Percentiles rank a stretch among this genome's conserved stretches.
Evolutionary conservation across 2,797 vertebrate genomes (phyloP).

Genomic region (Rhadinocentrus ornatus): DNA sequence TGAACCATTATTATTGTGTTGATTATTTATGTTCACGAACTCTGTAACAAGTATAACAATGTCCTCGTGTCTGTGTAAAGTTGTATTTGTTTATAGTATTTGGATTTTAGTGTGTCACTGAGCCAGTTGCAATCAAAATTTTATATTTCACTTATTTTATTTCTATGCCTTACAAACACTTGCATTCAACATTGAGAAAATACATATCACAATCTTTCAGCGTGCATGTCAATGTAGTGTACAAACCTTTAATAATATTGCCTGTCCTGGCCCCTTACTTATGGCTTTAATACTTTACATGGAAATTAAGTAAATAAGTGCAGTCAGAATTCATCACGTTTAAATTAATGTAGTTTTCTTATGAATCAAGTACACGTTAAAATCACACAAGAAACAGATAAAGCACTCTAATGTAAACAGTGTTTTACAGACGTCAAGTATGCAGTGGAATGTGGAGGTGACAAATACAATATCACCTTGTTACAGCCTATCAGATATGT

Average conservation of each 20-base stretch:
- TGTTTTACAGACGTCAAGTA: constrained; percentile 66
- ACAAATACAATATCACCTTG: constrained; percentile 42
- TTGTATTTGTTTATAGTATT: background rate
- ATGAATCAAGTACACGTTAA: constrained; percentile 47
- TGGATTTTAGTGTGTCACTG: background rate
- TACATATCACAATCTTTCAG: constrained; percentile 74
- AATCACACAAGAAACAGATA: constrained; percentile 56
- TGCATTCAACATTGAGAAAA: constrained; percentile 80
- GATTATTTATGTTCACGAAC: background rate
- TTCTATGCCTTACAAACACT: constrained; percentile 80
- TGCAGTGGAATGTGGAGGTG: constrained; percentile 46
- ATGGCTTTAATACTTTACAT: constrained; percentile 75
- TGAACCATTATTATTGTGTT: background rate
- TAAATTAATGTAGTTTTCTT: constrained; percentile 47
- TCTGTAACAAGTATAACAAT: background rate
- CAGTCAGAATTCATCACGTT: constrained; percentile 60
- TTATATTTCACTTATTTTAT: constrained; percentile 54
- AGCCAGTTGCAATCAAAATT: background rate
- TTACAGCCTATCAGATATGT: constrained; percentile 42
- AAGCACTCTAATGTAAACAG: constrained; percentile 68
- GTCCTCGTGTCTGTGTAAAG: background rate
- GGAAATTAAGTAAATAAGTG: constrained; percentile 54
- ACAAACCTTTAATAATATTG: constrained; percentile 53
- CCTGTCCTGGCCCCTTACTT: constrained; percentile 47
- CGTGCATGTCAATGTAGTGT: constrained; percentile 64